Evolutionary conservation across 2,888 invertebrate species (phyloP), one percentile per base, ranked within the genome.

Genomic region (Chromoteleia sp.): DNA sequence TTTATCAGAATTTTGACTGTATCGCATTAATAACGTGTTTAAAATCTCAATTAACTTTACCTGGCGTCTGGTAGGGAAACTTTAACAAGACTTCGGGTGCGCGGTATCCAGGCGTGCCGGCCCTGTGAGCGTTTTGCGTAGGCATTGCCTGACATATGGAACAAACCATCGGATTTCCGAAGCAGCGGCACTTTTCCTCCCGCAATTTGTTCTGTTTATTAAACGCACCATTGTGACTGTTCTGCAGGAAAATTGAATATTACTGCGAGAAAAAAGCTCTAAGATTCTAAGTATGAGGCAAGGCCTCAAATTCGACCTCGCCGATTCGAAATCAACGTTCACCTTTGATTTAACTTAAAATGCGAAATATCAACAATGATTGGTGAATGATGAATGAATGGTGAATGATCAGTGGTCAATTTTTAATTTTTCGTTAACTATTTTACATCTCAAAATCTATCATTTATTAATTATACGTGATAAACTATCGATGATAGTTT

Each of bases 91-190:
- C 96, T 93, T 97, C 98, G 0, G 97, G 97, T 67, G 98, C 96
- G 25, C 98, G 93, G 92, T 96, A 98, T 33, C 98, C 98, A 63
- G 97, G 97, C 48, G 98, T 98, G 81, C 98, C 98, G 65, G 97
- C 97, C 86, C 97, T 93, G 2, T 96, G 94, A 5, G 97, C 97
- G 59, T 94, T 93, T 84, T 96, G 94, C 56, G 93, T 93, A 82
- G 94, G 94, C 86, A 95, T 94, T 41, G 93, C 91, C 58, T 94
- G 89, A 88, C 96, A 96, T n/a, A 93, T 86, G 36, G 93, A 93
- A 91, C 97, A 97, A 30, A 95, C 93, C 89, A 92, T 93, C 0
- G 95, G 93, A 89, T 94, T 94, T 10, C 94, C 95, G 87, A 93
- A 94, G 91, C 97, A 97, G 70, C 92, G 92, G 91, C 97, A 97